Percentiles rank a stretch among this genome's conserved stretches.
phyloP scores from a whole-genome alignment of 2,113 vertebrate species.

The Lanius collurio region DNA sequence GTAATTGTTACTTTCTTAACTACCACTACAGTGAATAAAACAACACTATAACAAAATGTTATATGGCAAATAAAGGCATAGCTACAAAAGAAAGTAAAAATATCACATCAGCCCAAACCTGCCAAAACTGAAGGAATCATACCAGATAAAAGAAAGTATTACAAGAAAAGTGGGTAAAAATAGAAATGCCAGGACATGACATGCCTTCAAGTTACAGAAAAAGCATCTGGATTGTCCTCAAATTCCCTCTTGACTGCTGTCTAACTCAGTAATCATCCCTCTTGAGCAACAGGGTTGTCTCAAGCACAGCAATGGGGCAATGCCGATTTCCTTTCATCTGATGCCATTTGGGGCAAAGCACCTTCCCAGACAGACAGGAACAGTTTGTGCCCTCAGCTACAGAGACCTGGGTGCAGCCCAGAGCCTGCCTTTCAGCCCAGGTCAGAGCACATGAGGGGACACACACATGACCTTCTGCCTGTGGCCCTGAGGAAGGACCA shows the following conservation, averaged over 20 bases:
- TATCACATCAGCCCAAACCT: not conserved
- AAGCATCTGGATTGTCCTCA: slow-evolving; percentile 54
- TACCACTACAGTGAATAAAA: rapidly evolving
- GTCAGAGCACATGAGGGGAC: rapidly evolving
- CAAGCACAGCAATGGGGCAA: not conserved
- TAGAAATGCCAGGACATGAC: slow-evolving; percentile 27
- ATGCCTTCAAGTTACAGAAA: slow-evolving; percentile 39
- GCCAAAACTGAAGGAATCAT: not conserved
- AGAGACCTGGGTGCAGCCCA: not conserved
- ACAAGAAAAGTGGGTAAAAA: slow-evolving; percentile 29
- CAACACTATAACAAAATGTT: not conserved
- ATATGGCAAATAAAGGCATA: not conserved
- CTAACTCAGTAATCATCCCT: not conserved
- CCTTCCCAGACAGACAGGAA: not conserved
- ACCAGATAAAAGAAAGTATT: not conserved
- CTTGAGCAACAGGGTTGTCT: slow-evolving; percentile 3
- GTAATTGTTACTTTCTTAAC: not conserved
- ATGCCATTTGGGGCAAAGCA: not conserved
- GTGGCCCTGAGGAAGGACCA: not conserved
- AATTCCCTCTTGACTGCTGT: slow-evolving; percentile 37
- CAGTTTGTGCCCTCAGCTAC: rapidly evolving
- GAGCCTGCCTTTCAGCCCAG: not conserved
- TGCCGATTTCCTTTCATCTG: rapidly evolving
- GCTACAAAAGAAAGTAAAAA: not conserved
- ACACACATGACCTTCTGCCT: rapidly evolving